phyloP scores from a whole-genome alignment of 2,113 vertebrate genomes.

The Saguinus imperator region DNA sequence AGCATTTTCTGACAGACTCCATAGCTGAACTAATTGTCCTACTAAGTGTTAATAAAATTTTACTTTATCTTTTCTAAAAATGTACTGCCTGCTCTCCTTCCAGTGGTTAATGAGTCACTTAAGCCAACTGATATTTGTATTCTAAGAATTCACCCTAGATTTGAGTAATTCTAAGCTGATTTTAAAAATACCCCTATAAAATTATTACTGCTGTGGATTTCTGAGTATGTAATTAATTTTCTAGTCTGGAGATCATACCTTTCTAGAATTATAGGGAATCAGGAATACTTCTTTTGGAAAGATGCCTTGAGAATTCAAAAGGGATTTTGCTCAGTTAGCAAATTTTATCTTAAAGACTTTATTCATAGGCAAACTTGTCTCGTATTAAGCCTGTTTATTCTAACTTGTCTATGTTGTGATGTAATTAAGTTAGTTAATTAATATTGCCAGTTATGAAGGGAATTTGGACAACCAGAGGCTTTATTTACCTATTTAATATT shows the following conservation, averaged over 20 bases:
- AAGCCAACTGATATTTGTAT: neutral
- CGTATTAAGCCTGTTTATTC: neutral
- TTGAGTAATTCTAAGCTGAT: slow-evolving; percentile 23
- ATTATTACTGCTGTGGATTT: neutral
- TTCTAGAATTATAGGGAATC: neutral
- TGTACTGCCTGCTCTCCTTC: neutral
- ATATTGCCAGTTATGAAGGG: neutral
- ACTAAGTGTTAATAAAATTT: neutral
- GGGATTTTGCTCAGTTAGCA: neutral
- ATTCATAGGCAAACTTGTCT: neutral
- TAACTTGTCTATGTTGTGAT: neutral
- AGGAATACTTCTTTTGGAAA: neutral
- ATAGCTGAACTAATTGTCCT: neutral
- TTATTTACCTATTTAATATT: neutral
- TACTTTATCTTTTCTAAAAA: slow-evolving; percentile 48
- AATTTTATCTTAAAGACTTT: slow-evolving; percentile 16
- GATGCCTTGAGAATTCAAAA: neutral
- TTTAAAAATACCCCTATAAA: neutral
- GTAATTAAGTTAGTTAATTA: neutral
- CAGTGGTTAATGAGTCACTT: neutral
- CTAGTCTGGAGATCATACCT: neutral
- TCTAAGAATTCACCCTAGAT: slow-evolving; percentile 27
- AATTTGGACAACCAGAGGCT: neutral
- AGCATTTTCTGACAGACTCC: neutral
- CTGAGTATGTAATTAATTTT: neutral